Conservation (phyloP, 2,113 vertebrate species). For the Percina caprodes region DNA sequence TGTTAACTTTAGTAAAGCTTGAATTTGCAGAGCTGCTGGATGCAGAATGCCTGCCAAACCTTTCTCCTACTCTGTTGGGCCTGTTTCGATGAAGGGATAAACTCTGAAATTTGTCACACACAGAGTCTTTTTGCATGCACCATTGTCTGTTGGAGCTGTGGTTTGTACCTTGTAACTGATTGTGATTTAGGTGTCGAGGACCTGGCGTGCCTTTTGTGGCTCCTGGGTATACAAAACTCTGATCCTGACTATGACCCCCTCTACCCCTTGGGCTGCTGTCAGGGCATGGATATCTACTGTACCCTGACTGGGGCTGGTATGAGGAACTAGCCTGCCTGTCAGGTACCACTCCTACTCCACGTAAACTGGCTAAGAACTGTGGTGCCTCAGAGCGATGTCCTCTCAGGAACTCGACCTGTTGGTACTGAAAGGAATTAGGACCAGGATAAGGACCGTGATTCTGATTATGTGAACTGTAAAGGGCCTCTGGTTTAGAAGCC, state of each 20-base stretch:
- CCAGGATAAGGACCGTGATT: neutral
- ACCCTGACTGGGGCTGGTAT: conserved; percentile 47
- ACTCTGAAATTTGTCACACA: conserved; percentile 66
- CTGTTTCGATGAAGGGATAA: conserved; percentile 63
- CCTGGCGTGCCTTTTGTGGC: conserved; percentile 18
- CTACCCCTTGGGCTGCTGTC: conserved; percentile 44
- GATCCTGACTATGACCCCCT: conserved; percentile 40
- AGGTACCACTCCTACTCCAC: neutral
- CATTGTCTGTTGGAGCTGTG: conserved; percentile 41
- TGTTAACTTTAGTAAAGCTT: conserved; percentile 27
- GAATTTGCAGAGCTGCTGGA: conserved; percentile 18
- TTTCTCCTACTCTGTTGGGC: conserved; percentile 27
- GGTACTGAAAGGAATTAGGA: conserved; percentile 63
- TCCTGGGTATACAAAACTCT: conserved; percentile 30
- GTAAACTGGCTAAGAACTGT: conserved; percentile 43
- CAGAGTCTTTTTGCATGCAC: conserved; percentile 26
- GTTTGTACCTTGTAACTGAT: conserved; percentile 52
- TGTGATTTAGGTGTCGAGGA: conserved; percentile 38
- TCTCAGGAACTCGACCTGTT: conserved; percentile 84
- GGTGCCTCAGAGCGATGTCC: conserved; percentile 79
- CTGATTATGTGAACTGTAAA: conserved; percentile 31
- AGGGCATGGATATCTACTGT: conserved; percentile 48
- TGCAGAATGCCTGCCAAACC: conserved; percentile 40
- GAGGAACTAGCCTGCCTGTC: neutral
- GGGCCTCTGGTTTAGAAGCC: neutral